Evolutionary conservation across 2,113 vertebrate species (phyloP), one percentile per base, ranked within the genome.

Genomic region (Plotosus lineatus): DNA sequence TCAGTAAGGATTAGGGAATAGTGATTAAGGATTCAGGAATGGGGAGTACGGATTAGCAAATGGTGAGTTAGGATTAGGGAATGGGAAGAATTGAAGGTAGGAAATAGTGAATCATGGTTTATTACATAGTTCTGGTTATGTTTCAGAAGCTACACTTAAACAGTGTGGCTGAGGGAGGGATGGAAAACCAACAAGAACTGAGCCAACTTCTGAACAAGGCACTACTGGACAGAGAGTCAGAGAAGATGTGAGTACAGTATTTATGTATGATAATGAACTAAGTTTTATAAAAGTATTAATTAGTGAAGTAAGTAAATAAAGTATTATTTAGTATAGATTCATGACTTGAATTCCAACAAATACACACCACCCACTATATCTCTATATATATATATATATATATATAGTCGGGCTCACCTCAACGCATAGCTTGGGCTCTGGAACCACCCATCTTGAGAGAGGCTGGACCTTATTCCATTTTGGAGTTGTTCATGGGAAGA

Each of bases 201-300:
- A 98, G 96, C 87, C 93, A 90, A 68, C 94, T 96, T 21, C 93
- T 98, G 48, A 96, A 94, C 3, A 94, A 95, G 88, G 95, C 96
- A 44, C 90, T 98, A 79, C 88, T 96, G 40, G 95, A 97, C 83
- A 93, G 97, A 73, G 96, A 98, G 88, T 93, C 91, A 0, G 83
- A 95, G 51, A 94, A 97, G 89, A 96, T 93, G 96, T 98, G 92
- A 93, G 95, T 84, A 61, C 31, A n/a, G n/a, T n/a, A n/a, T n/a
- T n/a, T n/a, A n/a, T n/a, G n/a, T n/a, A n/a, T n/a, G n/a, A n/a
- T n/a, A n/a, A n/a, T n/a, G n/a, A n/a, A n/a, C n/a, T n/a, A n/a
- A n/a, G n/a, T n/a, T n/a, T n/a, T n/a, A n/a, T n/a, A n/a, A n/a
- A n/a, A n/a, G n/a, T n/a, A n/a, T n/a, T n/a, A n/a, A n/a, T n/a